A percentile compares a stretch with the other conserved stretches of the same genome.
Evolutionary conservation across 2,113 vertebrate genomes (phyloP).

Genomic region (Zosterops japonicus): DNA sequence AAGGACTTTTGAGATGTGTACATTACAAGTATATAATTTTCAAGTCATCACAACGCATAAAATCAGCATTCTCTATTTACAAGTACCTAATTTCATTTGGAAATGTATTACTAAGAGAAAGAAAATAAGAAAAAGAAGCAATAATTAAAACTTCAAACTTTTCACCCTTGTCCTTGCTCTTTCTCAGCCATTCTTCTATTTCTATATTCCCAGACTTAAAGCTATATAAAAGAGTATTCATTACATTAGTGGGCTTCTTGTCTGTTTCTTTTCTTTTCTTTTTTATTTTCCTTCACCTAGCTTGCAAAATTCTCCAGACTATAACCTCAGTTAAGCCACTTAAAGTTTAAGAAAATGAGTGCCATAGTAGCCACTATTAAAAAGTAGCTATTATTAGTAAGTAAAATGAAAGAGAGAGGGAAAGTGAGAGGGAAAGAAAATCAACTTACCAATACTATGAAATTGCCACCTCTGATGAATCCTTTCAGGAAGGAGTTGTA

Average conservation of each 20-base stretch:
- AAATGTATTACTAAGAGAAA: neutral
- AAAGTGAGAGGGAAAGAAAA: neutral
- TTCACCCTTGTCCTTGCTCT: neutral
- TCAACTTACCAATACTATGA: constrained; percentile 94
- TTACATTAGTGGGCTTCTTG: neutral
- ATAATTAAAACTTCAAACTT: neutral
- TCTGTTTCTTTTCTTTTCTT: neutral
- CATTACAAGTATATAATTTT: neutral
- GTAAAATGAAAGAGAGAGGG: neutral
- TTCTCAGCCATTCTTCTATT: neutral
- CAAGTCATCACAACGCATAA: neutral
- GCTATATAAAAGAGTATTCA: neutral
- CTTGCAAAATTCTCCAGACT: neutral
- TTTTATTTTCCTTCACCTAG: neutral
- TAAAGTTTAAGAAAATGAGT: neutral
- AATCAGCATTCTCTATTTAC: neutral
- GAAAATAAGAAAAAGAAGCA: neutral
- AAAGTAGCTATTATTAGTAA: neutral
- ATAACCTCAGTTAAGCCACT: neutral
- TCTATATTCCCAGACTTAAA: neutral
- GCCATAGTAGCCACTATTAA: neutral
- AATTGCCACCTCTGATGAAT: constrained; percentile 98
- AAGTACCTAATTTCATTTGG: neutral
- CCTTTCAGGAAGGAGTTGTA: constrained; percentile 95
- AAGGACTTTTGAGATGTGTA: neutral